Percentiles rank a stretch among this genome's conserved stretches.
Conservation (phyloP, 2,113 vertebrate species). For the Xiphophorus hellerii region DNA sequence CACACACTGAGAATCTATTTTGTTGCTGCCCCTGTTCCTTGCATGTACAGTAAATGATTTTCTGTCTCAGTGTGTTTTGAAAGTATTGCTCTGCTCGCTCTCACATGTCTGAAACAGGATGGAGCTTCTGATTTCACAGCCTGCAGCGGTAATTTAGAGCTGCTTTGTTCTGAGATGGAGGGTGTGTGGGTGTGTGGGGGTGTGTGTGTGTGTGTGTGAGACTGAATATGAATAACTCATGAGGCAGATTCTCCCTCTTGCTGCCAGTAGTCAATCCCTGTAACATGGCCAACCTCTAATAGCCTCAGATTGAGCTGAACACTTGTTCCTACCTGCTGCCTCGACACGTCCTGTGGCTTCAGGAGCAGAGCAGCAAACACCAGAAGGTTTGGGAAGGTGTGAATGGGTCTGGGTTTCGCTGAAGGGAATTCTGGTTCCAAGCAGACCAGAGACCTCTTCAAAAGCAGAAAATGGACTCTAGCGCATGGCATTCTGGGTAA, state of each 20-base stretch:
- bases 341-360: constrained; percentile 69
- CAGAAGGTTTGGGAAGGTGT: too few species aligned
- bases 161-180: constrained; percentile 37
- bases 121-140: constrained; percentile 29
- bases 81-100: neutral
- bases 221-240: constrained; percentile 73
- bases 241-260: constrained; percentile 32
- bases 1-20: neutral
- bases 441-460: too few species aligned
- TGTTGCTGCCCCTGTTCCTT: neutral
- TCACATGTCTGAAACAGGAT: neutral
- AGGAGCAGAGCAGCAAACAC: constrained; percentile 63
- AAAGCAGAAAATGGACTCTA: too few species aligned
- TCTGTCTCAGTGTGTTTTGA: neutral
- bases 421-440: too few species aligned
- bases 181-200: constrained; percentile 17
- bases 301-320: constrained; percentile 77
- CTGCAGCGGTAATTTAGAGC: constrained; percentile 35
- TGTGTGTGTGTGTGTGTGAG: constrained; percentile 22
- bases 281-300: constrained; percentile 69
- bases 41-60: neutral
- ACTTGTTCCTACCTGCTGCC: constrained; percentile 71
- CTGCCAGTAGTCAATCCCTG: constrained; percentile 52
- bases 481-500: too few species aligned
- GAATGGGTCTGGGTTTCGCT: too few species aligned